Evolutionary conservation across 2,888 invertebrate species (phyloP).

Genomic region (Acronicta aceris): DNA sequence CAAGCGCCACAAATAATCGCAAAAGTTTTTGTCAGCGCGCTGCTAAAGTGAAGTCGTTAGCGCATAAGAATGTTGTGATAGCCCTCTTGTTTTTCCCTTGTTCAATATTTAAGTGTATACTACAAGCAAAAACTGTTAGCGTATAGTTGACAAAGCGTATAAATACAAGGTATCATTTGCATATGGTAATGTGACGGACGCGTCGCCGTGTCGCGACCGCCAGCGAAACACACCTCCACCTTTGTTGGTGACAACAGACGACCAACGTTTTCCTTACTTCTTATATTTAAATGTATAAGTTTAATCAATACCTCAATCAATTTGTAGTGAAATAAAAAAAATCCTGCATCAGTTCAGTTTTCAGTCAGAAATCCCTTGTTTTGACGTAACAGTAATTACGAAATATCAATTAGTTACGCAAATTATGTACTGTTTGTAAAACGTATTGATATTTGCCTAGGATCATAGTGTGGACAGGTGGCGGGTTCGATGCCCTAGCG

Average conservation of each 20-base stretch:
- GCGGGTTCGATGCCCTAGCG: slow-evolving; percentile 80
- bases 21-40: slow-evolving; percentile 37
- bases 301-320: not conserved
- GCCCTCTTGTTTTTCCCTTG: slow-evolving; percentile 56
- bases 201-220: slow-evolving; percentile 64
- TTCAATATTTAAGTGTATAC: slow-evolving; percentile 59
- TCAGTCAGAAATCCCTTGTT: not conserved
- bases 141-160: slow-evolving; percentile 68
- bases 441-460: slow-evolving; percentile 57
- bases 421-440: slow-evolving; percentile 17
- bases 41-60: slow-evolving; percentile 54
- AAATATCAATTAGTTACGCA: slow-evolving; percentile 16
- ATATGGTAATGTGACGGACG: slow-evolving; percentile 79
- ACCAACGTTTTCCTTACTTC: slow-evolving; percentile 16
- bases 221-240: slow-evolving; percentile 64
- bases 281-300: not conserved
- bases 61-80: slow-evolving; percentile 53
- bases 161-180: slow-evolving; percentile 74
- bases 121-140: slow-evolving; percentile 80
- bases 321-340: not conserved
- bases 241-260: slow-evolving; percentile 67
- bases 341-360: not conserved
- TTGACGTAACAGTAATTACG: not conserved
- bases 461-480: slow-evolving; percentile 74
- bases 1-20: slow-evolving; percentile 50